phyloP scores from a whole-genome alignment of 2,113 vertebrate species.

The Callithrix jacchus region DNA sequence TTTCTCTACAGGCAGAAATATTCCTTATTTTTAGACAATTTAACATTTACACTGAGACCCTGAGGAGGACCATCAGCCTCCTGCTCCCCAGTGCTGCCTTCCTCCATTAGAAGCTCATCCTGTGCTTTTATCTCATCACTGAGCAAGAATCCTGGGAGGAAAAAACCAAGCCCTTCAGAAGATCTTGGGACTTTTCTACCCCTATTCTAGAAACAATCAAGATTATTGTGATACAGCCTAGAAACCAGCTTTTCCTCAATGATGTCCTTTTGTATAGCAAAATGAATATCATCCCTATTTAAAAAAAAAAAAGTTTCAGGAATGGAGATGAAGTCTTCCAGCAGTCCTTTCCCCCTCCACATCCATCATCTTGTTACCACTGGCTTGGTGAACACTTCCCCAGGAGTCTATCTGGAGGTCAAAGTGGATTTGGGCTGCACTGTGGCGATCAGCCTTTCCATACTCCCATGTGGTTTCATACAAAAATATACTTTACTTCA shows the following conservation, averaged over 20 bases:
- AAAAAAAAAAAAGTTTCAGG: conserved; percentile 57
- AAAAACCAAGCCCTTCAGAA: conserved; percentile 62
- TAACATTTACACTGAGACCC: conserved; percentile 80
- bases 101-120: conserved; percentile 75
- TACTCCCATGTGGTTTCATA: conserved; percentile 64
- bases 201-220: conserved; percentile 45
- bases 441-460: conserved; percentile 45
- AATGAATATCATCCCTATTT: conserved; percentile 45
- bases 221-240: conserved; percentile 42
- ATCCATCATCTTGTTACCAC: conserved; percentile 31
- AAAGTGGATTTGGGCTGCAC: conserved; percentile 64
- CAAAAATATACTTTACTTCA: conserved; percentile 74
- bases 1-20: conserved; percentile 79
- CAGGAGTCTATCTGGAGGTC: conserved; percentile 56
- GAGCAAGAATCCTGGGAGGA: conserved; percentile 75
- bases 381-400: conserved; percentile 62
- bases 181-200: conserved; percentile 37
- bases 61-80: conserved; percentile 76
- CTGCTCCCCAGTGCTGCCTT: conserved; percentile 71
- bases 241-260: conserved; percentile 62
- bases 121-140: conserved; percentile 78
- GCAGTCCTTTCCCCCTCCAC: conserved; percentile 65
- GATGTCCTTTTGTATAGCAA: conserved; percentile 62
- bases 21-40: conserved; percentile 72
- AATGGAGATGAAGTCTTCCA: conserved; percentile 67